Base-by-base conservation (phyloP, 2,113 vertebrate species). In the Ciconia boyciana region DNA sequence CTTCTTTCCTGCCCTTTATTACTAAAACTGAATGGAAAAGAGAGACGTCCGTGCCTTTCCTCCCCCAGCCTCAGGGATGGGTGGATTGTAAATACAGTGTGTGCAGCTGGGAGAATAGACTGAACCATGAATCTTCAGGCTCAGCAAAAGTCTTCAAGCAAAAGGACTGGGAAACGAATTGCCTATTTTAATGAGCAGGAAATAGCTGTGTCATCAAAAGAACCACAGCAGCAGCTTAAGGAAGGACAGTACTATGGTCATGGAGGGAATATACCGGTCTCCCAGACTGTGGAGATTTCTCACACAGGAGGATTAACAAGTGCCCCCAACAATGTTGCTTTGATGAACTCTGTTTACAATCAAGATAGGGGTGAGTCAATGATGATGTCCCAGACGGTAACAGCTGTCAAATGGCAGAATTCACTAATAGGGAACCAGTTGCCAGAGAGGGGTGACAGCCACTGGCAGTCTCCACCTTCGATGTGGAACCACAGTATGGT, bases 111-210 rank as follows among this genome's bases (percentile, higher is more conserved):
- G 92, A 96, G 79, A 54, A 78, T 4, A 97, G 81, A 84, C 93
- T 96, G 92, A 98, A 99, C 97, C 98, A 99, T 99, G 99, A 99
- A 99, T 96, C 98, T 99, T 95, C 99, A 99, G 93, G 98, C 99
- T 97, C 99, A 99, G 96, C 99, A 98, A 94, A 99, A 99, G 98
- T 96, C 98, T 96, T 99, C 98, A 97, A 97, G 96, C 97, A 99
- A 99, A 97, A 98, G 99, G 97, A 97, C 98, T 80, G 99, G 99
- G 71, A 99, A 99, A 86, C 98, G 99, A 90, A 98, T 99, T 97
- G 98, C 98, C 7, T 99, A 98, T 95, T 99, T 99, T 89, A 98
- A 88, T 92, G 99, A 99, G 43, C 99, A 98, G 95, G 98, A 97
- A 83, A 79, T 97, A 91, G 31, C 98, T 49, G 87, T 96, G 68